phyloP scores from a whole-genome alignment of 2,113 vertebrate genomes.

The Perca flavescens region DNA sequence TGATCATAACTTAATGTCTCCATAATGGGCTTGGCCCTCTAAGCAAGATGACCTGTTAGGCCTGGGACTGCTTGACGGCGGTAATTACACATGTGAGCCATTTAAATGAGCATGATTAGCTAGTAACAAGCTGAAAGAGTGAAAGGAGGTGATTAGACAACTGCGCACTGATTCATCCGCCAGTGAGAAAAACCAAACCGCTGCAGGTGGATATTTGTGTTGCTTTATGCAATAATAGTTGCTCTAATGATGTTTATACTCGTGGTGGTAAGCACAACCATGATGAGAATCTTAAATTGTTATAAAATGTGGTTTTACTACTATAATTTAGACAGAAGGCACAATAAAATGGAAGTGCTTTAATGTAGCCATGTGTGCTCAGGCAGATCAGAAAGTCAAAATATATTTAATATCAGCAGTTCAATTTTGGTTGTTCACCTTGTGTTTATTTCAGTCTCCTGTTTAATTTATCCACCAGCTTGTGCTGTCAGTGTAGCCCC shows the following conservation, averaged over 20 bases:
- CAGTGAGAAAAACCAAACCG: constrained; percentile 47
- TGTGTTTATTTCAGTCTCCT: constrained; percentile 71
- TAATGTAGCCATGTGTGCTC: constrained; percentile 33
- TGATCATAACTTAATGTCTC: constrained; percentile 79
- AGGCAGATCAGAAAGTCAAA: constrained; percentile 47
- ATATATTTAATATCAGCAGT: constrained; percentile 54
- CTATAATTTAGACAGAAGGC: constrained; percentile 40
- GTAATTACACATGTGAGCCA: constrained; percentile 79
- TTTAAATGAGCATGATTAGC: constrained; percentile 78
- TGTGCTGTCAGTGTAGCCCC: constrained; percentile 60
- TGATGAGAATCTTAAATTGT: constrained; percentile 60
- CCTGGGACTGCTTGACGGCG: constrained; percentile 67
- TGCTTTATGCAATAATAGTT: constrained; percentile 46
- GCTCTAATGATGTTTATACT: constrained; percentile 61
- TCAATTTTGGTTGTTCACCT: constrained; percentile 54
- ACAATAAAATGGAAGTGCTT: constrained; percentile 43
- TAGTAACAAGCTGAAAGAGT: constrained; percentile 73
- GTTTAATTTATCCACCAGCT: constrained; percentile 70
- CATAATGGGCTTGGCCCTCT: constrained; percentile 71
- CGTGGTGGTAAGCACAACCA: constrained; percentile 23
- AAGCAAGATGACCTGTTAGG: constrained; percentile 77
- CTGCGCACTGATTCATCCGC: constrained; percentile 65
- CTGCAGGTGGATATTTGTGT: constrained; percentile 73
- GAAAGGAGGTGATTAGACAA: constrained; percentile 77
- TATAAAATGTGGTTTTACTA: constrained; percentile 59